Evolutionary conservation across 2,888 invertebrate species (phyloP), one percentile per base, ranked within the genome.

Genomic region (Margaritifera margaritifera): DNA sequence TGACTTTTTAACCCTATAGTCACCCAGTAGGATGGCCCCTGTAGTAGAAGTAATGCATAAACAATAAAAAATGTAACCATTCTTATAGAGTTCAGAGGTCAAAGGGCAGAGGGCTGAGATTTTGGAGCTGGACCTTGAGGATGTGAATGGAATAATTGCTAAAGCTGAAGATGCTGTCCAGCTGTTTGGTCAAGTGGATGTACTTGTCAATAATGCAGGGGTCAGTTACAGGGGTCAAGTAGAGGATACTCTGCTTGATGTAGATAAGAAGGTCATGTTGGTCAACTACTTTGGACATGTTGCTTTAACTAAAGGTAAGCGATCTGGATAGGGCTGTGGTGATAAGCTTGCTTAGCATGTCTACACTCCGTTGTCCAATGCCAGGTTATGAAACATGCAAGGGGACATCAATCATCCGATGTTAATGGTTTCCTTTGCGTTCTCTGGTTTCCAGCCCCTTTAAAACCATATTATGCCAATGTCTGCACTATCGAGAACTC

Each of bases 231-330:
- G 97, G 81, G 96, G 96, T 1, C 92, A 93, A 79, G 93, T 94
- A 63, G 81, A 93, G 25, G 92, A 94, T 60, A 96, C 98, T 0
- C 92, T 93, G 57, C 89, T 95, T 55, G 94, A 95, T 87, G 95
- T 98, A 18, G 94, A 96, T 89, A 92, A 94, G 72, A 93, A 94
- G 91, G 92, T 98, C 58, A 98, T 99, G 98, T 91, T 93, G 54
- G 94, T 97, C 11, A 99, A 99, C 91, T 99, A 96, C 90, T 96
- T 99, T 91, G 98, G 98, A 22, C 93, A 96, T 77, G 93, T 98
- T 66, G 95, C 95, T 53, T 90, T 99, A 42, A 96, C 97, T 1
- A 97, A 96, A 94, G 95, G 97, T 95, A 91, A 51, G 65, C 64
- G 4, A 51, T 42, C 42, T 42, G 42, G 42, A 15, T 42, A 15